Percentiles rank a stretch among this genome's conserved stretches.
Evolutionary conservation across 2,797 vertebrate genomes (phyloP).

Genomic region (Scomberomorus guttatus): DNA sequence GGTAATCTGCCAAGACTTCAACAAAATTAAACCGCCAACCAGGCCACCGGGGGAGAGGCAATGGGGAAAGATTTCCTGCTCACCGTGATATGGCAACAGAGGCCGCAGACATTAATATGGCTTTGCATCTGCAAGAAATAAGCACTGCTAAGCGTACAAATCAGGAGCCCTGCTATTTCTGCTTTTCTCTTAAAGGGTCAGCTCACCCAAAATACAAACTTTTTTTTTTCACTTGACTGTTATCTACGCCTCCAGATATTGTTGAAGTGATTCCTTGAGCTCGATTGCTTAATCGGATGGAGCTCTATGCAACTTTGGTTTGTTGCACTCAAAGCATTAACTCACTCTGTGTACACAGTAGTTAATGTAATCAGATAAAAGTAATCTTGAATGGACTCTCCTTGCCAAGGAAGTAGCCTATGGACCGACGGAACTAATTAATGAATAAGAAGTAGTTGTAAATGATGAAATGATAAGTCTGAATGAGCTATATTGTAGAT

Average conservation of each 20-base stretch:
- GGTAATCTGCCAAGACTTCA: conserved; percentile 84
- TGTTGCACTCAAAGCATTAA: background rate
- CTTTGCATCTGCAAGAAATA: conserved; percentile 65
- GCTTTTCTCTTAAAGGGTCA: conserved; percentile 37
- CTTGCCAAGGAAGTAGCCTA: too few relatives aligned
- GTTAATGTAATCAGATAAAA: background rate
- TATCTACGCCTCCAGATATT: background rate
- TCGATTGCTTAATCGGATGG: background rate
- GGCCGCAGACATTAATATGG: conserved; percentile 67
- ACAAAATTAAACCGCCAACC: conserved; percentile 84
- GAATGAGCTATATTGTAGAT: background rate
- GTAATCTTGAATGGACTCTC: background rate
- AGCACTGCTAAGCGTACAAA: conserved; percentile 38
- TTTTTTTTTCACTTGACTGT: background rate
- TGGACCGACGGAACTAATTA: background rate
- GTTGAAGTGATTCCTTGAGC: too few relatives aligned
- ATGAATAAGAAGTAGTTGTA: too few relatives aligned
- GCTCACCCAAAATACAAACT: conserved; percentile 12
- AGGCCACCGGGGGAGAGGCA: conserved; percentile 68
- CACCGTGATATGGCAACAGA: conserved; percentile 71
- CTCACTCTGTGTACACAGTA: too few relatives aligned
- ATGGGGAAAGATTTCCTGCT: conserved; percentile 83
- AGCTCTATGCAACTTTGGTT: background rate
- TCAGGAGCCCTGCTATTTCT: conserved; percentile 37
- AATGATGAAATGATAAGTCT: background rate